phyloP scores from a whole-genome alignment of 2,888 invertebrate genomes.

The Crepidodera aurea region DNA sequence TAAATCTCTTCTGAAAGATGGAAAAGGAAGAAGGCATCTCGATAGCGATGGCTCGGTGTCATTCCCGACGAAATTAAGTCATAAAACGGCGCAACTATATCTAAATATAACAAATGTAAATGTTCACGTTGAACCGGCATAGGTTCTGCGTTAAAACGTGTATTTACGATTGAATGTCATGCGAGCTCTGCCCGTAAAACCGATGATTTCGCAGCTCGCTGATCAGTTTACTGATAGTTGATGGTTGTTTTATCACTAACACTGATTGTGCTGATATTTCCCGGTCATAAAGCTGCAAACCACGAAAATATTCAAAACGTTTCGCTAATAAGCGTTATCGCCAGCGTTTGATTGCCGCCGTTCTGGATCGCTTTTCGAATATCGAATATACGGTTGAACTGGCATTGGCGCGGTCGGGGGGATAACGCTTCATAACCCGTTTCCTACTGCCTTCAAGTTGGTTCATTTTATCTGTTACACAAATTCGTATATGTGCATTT shows the following conservation, averaged over 20 bases:
- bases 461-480: no score
- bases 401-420: constrained; percentile 4
- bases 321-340: constrained; percentile 54
- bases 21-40: not conserved
- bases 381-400: constrained; percentile 17
- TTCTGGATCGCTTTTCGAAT: constrained; percentile 39
- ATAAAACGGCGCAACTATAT: constrained; percentile 35
- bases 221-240: constrained; percentile 58
- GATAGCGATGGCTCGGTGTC: constrained; percentile 19
- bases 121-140: constrained; percentile 48
- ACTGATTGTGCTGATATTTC: constrained; percentile 58
- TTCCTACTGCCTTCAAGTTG: no score
- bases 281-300: constrained; percentile 54
- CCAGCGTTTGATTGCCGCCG: constrained; percentile 49
- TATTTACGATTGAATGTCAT: constrained; percentile 54
- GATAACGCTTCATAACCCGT: not conserved
- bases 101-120: constrained; percentile 47
- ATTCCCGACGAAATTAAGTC: constrained; percentile 31
- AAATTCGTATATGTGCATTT: no score
- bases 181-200: constrained; percentile 54
- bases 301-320: constrained; percentile 56
- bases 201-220: constrained; percentile 59
- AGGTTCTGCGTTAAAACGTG: constrained; percentile 51
- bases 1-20: constrained; percentile 10
- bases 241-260: constrained; percentile 59